Evolutionary conservation across 2,797 vertebrate species (phyloP), one percentile per base, ranked within the genome.

Genomic region (Distichodus sexfasciatus): DNA sequence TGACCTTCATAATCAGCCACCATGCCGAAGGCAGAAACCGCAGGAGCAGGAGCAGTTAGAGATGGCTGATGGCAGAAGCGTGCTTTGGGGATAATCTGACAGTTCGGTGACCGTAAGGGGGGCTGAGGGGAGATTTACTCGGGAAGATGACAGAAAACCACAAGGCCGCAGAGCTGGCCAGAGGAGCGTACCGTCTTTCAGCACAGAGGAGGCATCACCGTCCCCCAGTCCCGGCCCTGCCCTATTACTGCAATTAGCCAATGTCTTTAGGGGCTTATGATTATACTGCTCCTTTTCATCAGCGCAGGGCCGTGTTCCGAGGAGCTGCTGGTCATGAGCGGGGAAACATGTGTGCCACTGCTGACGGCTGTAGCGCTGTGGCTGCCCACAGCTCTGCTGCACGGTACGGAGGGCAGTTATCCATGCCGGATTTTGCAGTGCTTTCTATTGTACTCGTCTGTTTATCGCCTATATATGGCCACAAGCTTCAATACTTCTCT

Each of bases 121-220:
- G 70, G 62, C 23, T 59, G 60, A 61, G 36, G 55, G 72, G 54
- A 62, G 76, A 70, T 70, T 75, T 75, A 72, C 62, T 65, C 41
- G 40, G 50, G 66, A 78, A 80, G 79, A 80, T 78, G 72, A 80
- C 73, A 80, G 76, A 68, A 80, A 80, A 78, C 79, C 79, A 78
- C 79, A 80, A 75, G 66, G 55, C 75, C 72, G 71, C 75, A 77
- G 70, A 60, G 74, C 72, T 58, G 72, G 66, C 78, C 67, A 71
- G 61, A 74, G 55, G 69, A 74, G 74, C 67, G 73, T 76, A 76
- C 70, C 70, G 59, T 72, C 76, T 80, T 76, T 78, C 79, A 78
- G 70, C 78, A 50, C 43, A 38, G 59, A 59, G 40, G 66, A 58
- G 33, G 55, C 71, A 69, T 71, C 70, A 71, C 44, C 36, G 17